Evolutionary conservation across 2,888 invertebrate species (phyloP), one percentile per base, ranked within the genome.

Genomic region (Fabriciana adippe): DNA sequence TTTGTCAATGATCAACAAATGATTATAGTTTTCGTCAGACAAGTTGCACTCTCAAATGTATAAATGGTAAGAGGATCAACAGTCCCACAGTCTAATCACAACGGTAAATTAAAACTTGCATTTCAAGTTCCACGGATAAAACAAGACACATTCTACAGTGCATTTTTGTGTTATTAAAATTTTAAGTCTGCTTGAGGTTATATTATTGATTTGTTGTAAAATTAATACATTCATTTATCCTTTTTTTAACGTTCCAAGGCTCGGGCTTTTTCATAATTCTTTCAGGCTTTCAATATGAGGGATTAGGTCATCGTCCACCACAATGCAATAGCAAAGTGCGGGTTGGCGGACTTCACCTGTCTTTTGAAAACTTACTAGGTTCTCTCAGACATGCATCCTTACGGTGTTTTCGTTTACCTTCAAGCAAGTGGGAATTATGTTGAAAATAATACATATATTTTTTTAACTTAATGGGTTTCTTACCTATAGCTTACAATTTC

Each of bases 401-500:
- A 41, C 35, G 35, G 8, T 41, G 8, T 41, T 41, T 41, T 41
- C 2, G 1, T 41, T 41, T 41, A 11, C 2, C 11, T 11, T 41
- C 11, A 41, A 11, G 35, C 8, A 41, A 41, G 11, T 41, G 35
- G 35, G 1, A 41, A 41, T 41, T 8, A 41, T 41, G 2, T 41
- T 41, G 35, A 41, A 41, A 41, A 41, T 41, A 41, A 41, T 41
- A 41, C 1, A 26, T 26, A 41, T 11, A 8, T 21, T 18, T 54
- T 18, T 54, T 6, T 13, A 54, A 54, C 21, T 54, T 54, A 21
- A 54, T 21, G 54, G 54, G 54, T 21, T 54, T 54, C 54, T 54
- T 54, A n/a, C n/a, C 13, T 54, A 54, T 54, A 21, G 54, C 18
- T 54, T 54, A 54, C 18, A 21, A 18, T 54, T 54, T 54, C 54